Evolutionary conservation across 2,113 vertebrate genomes (phyloP).

Genomic region (Progne subis): DNA sequence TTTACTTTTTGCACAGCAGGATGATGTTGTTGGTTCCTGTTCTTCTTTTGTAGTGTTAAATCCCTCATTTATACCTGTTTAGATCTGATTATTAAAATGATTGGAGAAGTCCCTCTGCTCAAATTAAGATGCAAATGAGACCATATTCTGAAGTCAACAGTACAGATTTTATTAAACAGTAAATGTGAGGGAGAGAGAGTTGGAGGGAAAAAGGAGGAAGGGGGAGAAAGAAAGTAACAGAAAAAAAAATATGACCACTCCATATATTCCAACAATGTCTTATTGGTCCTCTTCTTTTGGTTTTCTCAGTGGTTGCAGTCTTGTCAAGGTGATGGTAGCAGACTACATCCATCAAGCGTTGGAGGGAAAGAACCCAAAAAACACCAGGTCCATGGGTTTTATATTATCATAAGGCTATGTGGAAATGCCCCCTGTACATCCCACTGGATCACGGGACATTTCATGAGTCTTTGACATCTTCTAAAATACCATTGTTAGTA

Average conservation of each 20-base stretch:
- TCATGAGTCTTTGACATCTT: neutral
- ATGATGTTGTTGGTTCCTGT: neutral
- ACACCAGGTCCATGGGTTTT: neutral
- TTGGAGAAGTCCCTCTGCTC: neutral
- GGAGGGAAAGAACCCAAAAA: neutral
- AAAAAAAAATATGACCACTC: neutral
- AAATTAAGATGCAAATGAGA: neutral
- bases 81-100: neutral
- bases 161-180: neutral
- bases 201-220: neutral
- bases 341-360: neutral
- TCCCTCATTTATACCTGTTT: neutral
- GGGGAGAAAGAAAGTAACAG: neutral
- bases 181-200: neutral
- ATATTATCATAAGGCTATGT: fast-evolving
- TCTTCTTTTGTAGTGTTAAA: neutral
- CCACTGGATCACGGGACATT: neutral
- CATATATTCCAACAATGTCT: neutral
- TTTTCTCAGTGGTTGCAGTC: neutral
- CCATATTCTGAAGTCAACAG: neutral
- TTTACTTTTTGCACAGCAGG: neutral
- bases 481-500: neutral
- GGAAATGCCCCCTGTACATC: neutral
- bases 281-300: neutral
- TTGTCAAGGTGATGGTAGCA: neutral